Evolutionary conservation across 1,140 invertebrate species (phyloP), one percentile per base, ranked within the genome.

Genomic region (Drosophila ficusphila): DNA sequence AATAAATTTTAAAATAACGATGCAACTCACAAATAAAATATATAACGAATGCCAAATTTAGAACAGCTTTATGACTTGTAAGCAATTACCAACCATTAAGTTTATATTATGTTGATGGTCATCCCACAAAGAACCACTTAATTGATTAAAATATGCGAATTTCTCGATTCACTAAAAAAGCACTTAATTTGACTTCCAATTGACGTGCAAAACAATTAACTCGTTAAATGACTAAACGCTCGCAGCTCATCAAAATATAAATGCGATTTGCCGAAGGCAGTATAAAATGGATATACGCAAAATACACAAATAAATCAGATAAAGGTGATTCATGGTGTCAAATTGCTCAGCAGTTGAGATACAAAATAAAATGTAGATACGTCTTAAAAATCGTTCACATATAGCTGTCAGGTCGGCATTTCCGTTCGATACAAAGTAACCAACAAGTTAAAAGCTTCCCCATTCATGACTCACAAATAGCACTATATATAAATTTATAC

Each of bases 201-300:
- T 70, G 47, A 83, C 83, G 82, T 74, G 69, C 69, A 34, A 52
- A 67, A 51, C 64, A 67, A 67, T 67, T 67, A 67, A 21, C 64
- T 67, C 64, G 33, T 67, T 67, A 67, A 67, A 51, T 67, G 60
- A 67, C 34, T 67, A 65, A 65, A 67, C 44, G 29, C 60, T 64
- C 29, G 60, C 60, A 27, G 62, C 44, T 18, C 64, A 67, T 67
- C 36, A 67, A 67, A 64, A 31, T 48, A 18, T 47, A 29, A 39
- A 47, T 29, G 33, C 14, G 7, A 25, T 49, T 27, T 9, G 23
- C 53, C 19, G 4, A 53, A 19, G 47, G 54, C 58, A 29, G n/a
- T 27, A 46, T 36, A 61, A 53, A 41, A 19, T 67, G 8, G 3
- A 65, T 29, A 49, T 12, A 53, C 33, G 7, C 21, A 27, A 27